A percentile compares a stretch with the other conserved stretches of the same genome.
phyloP scores from a whole-genome alignment of 1,140 invertebrate genomes.

The Agraylea sexmaculata region DNA sequence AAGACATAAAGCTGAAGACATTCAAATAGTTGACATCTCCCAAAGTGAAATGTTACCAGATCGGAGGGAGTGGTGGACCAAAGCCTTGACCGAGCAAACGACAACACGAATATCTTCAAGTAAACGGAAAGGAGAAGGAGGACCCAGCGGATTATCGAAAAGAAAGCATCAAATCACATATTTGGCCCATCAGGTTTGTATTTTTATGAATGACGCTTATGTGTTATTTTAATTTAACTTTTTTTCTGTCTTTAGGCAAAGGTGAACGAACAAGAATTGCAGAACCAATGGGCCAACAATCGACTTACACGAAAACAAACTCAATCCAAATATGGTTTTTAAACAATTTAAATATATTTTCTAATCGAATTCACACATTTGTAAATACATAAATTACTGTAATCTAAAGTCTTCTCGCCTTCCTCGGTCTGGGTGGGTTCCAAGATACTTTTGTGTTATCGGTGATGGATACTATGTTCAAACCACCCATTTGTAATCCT shows the following conservation, averaged over 20 bases:
- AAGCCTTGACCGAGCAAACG: conserved; percentile 66
- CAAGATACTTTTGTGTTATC: conserved; percentile 75
- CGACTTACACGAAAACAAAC: conserved; percentile 72
- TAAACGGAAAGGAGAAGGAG: conserved; percentile 45
- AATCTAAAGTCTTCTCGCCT: conserved; percentile 64
- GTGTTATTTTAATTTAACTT: conserved; percentile 1
- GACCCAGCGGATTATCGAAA: conserved; percentile 57
- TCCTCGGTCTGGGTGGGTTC: conserved; percentile 61
- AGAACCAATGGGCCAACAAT: conserved; percentile 89
- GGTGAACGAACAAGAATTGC: conserved; percentile 82
- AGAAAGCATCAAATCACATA: conserved; percentile 95
- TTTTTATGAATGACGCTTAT: conserved; percentile 2
- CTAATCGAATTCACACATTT: not conserved
- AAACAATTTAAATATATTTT: conserved; percentile 22
- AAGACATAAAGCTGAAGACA: conserved; percentile 39
- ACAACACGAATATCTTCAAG: conserved; percentile 38
- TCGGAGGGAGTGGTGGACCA: conserved; percentile 67
- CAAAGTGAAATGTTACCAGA: conserved; percentile 72
- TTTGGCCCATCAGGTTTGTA: conserved; percentile 66
- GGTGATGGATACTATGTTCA: conserved; percentile 82
- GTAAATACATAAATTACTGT: conserved; percentile 19
- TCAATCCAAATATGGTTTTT: conserved; percentile 83
- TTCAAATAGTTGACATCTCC: conserved; percentile 70
- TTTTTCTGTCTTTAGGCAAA: conserved; percentile 58
- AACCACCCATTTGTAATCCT: conserved; percentile 78